A percentile compares a stretch with the other conserved stretches of the same genome.
Evolutionary conservation across 2,113 vertebrate genomes (phyloP).

Genomic region (Colossoma macropomum): DNA sequence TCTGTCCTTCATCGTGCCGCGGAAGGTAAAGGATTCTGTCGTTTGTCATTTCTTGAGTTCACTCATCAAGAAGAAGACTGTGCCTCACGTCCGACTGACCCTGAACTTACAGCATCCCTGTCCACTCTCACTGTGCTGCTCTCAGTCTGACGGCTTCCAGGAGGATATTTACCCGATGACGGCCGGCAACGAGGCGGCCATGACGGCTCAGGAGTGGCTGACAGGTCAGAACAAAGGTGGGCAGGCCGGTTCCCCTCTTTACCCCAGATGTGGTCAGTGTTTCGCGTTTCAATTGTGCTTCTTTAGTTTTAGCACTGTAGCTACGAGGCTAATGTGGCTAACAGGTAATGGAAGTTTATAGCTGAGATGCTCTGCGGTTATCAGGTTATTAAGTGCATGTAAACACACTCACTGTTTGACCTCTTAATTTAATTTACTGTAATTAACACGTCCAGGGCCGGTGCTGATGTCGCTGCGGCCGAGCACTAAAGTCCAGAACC

Average conservation of each 20-base stretch:
- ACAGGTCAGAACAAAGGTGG: constrained; percentile 86
- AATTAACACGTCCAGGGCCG: constrained; percentile 71
- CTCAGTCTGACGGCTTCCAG: constrained; percentile 87
- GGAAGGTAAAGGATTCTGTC: constrained; percentile 76
- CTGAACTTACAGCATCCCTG: not conserved
- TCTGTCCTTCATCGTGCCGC: constrained; percentile 91
- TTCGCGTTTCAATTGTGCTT: no score
- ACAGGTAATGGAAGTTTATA: no score
- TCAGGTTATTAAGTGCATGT: no score
- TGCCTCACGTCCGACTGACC: no score
- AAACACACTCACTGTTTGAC: no score
- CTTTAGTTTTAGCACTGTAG: no score
- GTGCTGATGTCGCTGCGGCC: constrained; percentile 87
- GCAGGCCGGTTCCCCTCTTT: no score
- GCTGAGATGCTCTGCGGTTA: no score
- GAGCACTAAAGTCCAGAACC: constrained; percentile 65
- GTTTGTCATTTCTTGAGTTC: no score
- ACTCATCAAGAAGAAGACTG: no score
- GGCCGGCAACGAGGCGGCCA: constrained; percentile 81
- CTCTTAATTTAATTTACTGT: not conserved
- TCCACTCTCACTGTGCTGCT: constrained; percentile 42
- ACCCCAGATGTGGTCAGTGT: not conserved
- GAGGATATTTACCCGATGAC: constrained; percentile 93
- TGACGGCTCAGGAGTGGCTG: constrained; percentile 91
- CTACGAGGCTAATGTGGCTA: no score